These are phyloP conservation scores for Hozukius guyotensis DNA, from an alignment of 2,797 vertebrate species.

Conservation along the genomic window DNA sequence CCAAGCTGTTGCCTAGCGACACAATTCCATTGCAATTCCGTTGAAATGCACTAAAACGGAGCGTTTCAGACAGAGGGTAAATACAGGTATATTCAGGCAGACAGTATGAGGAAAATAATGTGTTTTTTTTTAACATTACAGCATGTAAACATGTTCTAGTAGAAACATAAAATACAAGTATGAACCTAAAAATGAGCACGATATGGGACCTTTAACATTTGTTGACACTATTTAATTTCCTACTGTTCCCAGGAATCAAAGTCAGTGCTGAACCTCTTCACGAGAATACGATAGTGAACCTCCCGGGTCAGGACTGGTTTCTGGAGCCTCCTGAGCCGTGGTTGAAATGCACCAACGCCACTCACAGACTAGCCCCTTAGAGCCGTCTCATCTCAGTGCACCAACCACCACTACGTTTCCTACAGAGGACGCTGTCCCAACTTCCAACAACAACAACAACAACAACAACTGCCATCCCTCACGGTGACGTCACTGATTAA, in stretches of 20 bases:
- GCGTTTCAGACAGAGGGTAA: no score
- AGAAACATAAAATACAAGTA: no score
- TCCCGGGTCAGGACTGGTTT: slow-evolving; percentile 15
- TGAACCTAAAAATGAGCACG: no score
- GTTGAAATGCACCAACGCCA: slow-evolving; percentile 15
- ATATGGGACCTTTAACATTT: neutral
- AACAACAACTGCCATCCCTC: slow-evolving; percentile 47
- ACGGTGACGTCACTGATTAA: slow-evolving; percentile 50
- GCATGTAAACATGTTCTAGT: no score
- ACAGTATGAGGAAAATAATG: no score
- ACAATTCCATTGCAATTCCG: no score
- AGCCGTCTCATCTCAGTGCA: slow-evolving; percentile 24
- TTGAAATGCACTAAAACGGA: no score
- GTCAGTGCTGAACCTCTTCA: slow-evolving; percentile 88
- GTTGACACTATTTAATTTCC: neutral
- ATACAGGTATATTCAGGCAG: no score
- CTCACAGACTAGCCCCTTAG: slow-evolving; percentile 20
- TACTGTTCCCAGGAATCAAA: slow-evolving; percentile 83
- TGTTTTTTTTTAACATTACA: no score
- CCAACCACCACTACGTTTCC: slow-evolving; percentile 45
- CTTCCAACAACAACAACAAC: slow-evolving; percentile 22
- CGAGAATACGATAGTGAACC: slow-evolving; percentile 84
- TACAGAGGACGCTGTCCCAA: slow-evolving; percentile 43
- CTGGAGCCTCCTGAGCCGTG: slow-evolving; percentile 5
- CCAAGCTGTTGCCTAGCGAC: no score